A percentile compares a stretch with the other conserved stretches of the same genome.
Evolutionary conservation across 2,113 vertebrate genomes (phyloP).

Genomic region (Oostethus manadensis): DNA sequence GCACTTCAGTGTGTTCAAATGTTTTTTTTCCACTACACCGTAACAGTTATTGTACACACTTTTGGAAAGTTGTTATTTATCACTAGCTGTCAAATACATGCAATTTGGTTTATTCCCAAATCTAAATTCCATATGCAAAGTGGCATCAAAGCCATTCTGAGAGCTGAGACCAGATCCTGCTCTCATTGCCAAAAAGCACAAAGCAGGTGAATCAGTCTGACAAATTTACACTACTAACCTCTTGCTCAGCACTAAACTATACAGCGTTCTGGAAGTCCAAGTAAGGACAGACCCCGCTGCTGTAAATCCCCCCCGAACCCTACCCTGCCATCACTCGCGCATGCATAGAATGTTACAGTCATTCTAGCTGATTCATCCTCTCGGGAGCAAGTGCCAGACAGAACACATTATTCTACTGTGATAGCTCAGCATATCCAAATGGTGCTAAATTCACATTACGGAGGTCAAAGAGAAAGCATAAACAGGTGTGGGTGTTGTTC

Average conservation of each 20-base stretch:
- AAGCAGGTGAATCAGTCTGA: conserved; percentile 46
- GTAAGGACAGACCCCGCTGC: conserved; percentile 23
- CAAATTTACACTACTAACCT: conserved; percentile 48
- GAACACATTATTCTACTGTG: conserved; percentile 40
- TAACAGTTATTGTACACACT: no score
- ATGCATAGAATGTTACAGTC: conserved; percentile 10
- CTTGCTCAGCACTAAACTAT: conserved; percentile 35
- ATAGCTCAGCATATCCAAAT: conserved; percentile 44
- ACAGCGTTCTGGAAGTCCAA: conserved; percentile 25
- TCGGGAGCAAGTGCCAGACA: conserved; percentile 33
- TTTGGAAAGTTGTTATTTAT: no score
- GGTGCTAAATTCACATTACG: conserved; percentile 40
- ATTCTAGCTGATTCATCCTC: conserved; percentile 26
- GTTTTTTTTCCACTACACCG: no score
- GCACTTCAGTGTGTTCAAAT: no score
- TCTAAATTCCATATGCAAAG: conserved; percentile 46
- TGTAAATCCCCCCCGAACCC: conserved; percentile 9
- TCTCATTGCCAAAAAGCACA: conserved; percentile 60
- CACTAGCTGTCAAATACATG: neutral
- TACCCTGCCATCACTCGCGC: neutral
- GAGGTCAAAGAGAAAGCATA: conserved; percentile 42
- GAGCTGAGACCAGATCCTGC: conserved; percentile 64
- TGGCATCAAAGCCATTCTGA: conserved; percentile 56
- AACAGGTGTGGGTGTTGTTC: conserved; percentile 29
- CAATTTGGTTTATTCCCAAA: conserved; percentile 35